Evolutionary conservation across 2,113 vertebrate species (phyloP).

Genomic region (Vanacampus margaritifer): DNA sequence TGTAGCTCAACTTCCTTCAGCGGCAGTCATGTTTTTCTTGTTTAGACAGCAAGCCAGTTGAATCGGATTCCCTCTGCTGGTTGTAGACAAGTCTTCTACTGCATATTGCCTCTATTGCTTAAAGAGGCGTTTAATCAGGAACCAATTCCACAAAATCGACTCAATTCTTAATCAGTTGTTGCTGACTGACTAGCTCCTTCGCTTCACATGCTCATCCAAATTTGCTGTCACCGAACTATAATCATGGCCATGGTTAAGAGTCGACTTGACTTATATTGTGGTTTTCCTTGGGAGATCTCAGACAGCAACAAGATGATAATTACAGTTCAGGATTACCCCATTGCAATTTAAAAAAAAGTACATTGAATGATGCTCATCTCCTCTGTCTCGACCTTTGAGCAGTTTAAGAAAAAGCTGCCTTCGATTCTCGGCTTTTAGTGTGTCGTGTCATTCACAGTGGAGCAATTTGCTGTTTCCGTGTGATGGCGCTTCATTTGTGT

Average conservation of each 20-base stretch:
- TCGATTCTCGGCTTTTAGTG: neutral
- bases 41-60: neutral
- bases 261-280: neutral
- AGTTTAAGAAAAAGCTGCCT: conserved; percentile 34
- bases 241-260: neutral
- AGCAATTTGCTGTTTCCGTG: conserved; percentile 34
- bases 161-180: neutral
- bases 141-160: neutral
- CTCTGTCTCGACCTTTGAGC: conserved; percentile 66
- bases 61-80: neutral
- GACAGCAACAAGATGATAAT: conserved; percentile 48
- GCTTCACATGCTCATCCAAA: neutral
- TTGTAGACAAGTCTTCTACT: neutral
- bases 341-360: conserved; percentile 57
- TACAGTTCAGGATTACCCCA: conserved; percentile 31
- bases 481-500: conserved; percentile 22
- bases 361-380: conserved; percentile 61
- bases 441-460: conserved; percentile 19
- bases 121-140: neutral
- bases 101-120: neutral
- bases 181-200: neutral
- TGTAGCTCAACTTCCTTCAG: neutral
- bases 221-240: neutral
- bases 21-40: neutral
- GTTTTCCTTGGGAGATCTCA: neutral